phyloP scores from a whole-genome alignment of 2,113 vertebrate species.

The Mustela lutreola region DNA sequence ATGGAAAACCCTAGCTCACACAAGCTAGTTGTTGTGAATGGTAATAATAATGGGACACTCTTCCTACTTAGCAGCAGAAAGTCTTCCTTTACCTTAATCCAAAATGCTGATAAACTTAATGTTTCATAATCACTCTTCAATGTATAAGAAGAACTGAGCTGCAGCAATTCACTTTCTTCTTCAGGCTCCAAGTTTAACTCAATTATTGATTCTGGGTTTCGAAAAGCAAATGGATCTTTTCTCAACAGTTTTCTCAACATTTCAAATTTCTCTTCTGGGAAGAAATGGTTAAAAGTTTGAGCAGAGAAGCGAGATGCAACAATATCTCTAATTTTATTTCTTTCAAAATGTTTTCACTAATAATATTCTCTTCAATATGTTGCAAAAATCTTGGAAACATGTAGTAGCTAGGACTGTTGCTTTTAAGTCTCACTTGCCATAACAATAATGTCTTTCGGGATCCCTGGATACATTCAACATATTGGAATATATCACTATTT shows the following conservation, averaged over 20 bases:
- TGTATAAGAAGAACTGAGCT: slow-evolving; percentile 41
- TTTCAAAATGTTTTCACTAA: slow-evolving; percentile 54
- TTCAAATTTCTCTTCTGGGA: slow-evolving; percentile 62
- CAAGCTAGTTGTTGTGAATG: slow-evolving; percentile 5
- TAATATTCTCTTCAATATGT: slow-evolving; percentile 34
- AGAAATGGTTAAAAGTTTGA: slow-evolving; percentile 62
- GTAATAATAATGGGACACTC: neutral
- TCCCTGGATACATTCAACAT: neutral
- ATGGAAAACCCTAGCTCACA: slow-evolving; percentile 23
- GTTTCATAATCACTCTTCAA: slow-evolving; percentile 47
- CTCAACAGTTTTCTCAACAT: slow-evolving; percentile 46
- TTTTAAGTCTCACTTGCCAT: slow-evolving; percentile 11
- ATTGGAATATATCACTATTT: slow-evolving; percentile 52
- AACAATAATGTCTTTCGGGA: neutral
- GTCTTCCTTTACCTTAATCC: slow-evolving; percentile 53
- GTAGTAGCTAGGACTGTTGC: neutral
- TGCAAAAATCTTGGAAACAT: slow-evolving; percentile 59
- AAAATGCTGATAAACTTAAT: slow-evolving; percentile 7
- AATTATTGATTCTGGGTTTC: neutral
- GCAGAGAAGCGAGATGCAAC: slow-evolving; percentile 27
- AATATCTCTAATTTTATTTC: slow-evolving; percentile 36
- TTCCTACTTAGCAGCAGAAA: slow-evolving; percentile 1
- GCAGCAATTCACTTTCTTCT: slow-evolving; percentile 50
- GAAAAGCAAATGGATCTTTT: slow-evolving; percentile 66
- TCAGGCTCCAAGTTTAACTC: slow-evolving; percentile 34